Evolutionary conservation across 2,888 invertebrate genomes (phyloP), one percentile per base, ranked within the genome.

Genomic region (Pherbina coryleti): DNA sequence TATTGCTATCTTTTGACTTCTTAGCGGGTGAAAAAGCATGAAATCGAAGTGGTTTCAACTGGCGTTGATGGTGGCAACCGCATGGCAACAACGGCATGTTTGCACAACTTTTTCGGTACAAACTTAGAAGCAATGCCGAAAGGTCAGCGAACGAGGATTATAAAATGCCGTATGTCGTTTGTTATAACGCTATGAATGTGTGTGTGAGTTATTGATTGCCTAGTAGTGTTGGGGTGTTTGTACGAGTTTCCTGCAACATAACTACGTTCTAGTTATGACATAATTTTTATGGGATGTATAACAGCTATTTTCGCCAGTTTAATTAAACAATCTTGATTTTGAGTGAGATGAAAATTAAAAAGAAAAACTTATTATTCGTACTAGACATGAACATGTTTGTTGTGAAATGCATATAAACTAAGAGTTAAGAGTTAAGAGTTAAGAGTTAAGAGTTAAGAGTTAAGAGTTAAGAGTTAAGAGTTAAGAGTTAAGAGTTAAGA

Each of bases 61-160:
- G 74, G 34, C 75, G 22, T 51, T 51, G 64, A 34, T 31, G 34
- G 49, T 74, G 28, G 73, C 62, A 49, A 31, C 62, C 73, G 51
- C 75, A 55, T 75, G 67, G 75, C 75, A 75, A 75, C 75, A 67
- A 34, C 66, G 25, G 66, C 34, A 44, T 19, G 57, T 37, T 72
- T 72, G 72, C 60, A 22, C 44, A 67, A 37, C 67, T 55, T 37
- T 64, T 74, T 70, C 34, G 60, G 34, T 60, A 44, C 22, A 55
- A 55, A 28, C 28, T 64, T 62, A 74, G 49, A 51, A 74, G 49
- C 70, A 28, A 34, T 14, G 9, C 44, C 60, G 34, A 75, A 55
- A 75, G 75, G 75, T 75, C 75, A 67, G 67, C 66, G 75, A 44
- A 67, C 66, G 66, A 53, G 49, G 73, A 66, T 75, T 75, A 66